phyloP scores from a whole-genome alignment of 2,113 vertebrate species.

The Numenius arquata region DNA sequence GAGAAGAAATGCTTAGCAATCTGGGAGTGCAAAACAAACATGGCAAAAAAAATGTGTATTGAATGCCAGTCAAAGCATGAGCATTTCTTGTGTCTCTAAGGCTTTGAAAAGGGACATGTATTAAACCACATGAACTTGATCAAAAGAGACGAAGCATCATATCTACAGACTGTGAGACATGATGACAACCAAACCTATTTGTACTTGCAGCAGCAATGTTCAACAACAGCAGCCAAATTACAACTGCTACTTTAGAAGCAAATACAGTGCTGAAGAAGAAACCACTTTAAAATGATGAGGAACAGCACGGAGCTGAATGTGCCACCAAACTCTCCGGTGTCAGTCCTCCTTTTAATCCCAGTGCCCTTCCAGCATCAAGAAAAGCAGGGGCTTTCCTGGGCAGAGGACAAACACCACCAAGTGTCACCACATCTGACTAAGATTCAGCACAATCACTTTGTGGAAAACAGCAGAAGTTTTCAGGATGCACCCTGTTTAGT shows the following conservation, averaged over 20 bases:
- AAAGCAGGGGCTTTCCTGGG: accelerated
- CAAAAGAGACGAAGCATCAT: background rate
- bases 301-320: background rate
- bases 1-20: background rate
- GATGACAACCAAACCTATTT: background rate
- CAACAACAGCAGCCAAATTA: background rate
- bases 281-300: background rate
- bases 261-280: background rate
- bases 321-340: background rate
- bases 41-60: background rate
- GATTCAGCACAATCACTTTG: background rate
- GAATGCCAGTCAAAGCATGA: background rate
- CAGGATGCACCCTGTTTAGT: background rate
- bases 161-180: background rate
- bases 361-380: background rate
- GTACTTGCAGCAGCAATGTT: background rate
- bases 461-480: background rate
- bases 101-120: background rate
- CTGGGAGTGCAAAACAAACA: background rate
- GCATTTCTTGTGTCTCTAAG: background rate
- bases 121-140: background rate
- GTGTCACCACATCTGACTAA: background rate
- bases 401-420: background rate
- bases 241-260: background rate
- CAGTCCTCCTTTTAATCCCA: background rate